Percentiles rank a stretch among this genome's conserved stretches.
Conservation (phyloP, 2,888 invertebrate genomes). For the Thyatira batis region DNA sequence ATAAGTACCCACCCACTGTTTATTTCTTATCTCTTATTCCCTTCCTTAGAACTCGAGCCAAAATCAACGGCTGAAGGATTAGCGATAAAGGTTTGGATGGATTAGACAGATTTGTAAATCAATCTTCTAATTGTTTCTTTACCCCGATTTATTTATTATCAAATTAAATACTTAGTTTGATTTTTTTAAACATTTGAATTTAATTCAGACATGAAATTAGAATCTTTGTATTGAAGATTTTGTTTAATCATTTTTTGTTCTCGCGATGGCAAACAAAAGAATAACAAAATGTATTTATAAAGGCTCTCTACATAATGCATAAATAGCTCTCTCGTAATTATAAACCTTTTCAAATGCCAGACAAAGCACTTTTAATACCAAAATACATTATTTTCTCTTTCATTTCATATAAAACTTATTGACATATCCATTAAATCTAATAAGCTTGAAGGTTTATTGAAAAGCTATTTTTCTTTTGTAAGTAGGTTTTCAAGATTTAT, state of each 20-base stretch:
- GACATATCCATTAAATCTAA: background rate
- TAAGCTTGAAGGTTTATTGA: background rate
- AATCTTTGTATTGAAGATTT: too few species aligned
- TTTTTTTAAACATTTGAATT: too few species aligned
- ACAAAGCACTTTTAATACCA: background rate
- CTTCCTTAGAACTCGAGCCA: slow-evolving; percentile 27
- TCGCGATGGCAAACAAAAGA: too few species aligned
- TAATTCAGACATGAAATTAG: too few species aligned
- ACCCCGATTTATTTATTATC: too few species aligned
- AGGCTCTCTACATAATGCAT: background rate
- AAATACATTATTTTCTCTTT: background rate
- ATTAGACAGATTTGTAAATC: slow-evolving; percentile 27
- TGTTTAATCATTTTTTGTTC: too few species aligned
- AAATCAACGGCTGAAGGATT: slow-evolving; percentile 32
- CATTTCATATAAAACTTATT: background rate
- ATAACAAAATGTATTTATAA: too few species aligned
- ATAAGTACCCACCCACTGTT: slow-evolving; percentile 13
- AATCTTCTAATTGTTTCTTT: slow-evolving; percentile 29
- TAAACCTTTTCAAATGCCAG: too few species aligned
- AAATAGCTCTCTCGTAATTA: background rate
- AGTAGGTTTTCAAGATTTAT: background rate
- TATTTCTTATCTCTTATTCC: slow-evolving; percentile 24
- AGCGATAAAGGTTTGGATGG: slow-evolving; percentile 25
- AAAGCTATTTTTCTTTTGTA: background rate
- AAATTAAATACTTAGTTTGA: too few species aligned